These are phyloP conservation scores for Collichthys lucidus DNA, from an alignment of 2,113 vertebrate species.

Conservation along the genomic window DNA sequence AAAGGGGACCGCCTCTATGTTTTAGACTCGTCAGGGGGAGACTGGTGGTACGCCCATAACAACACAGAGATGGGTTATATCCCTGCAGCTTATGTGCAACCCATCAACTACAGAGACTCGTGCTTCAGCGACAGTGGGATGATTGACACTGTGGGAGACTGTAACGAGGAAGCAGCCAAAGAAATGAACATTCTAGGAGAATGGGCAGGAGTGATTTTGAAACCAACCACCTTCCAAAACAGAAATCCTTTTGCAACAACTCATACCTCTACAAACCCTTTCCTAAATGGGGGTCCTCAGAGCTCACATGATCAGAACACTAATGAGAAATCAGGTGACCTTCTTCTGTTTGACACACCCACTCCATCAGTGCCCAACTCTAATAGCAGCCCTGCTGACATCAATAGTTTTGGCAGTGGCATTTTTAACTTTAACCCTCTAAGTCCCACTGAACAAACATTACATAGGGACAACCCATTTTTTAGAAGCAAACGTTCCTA, in stretches of 20 bases:
- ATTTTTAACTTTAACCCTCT: constrained; percentile 82
- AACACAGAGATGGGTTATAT: constrained; percentile 98
- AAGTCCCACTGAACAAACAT: constrained; percentile 68
- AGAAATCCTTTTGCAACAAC: constrained; percentile 90
- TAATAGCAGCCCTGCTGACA: constrained; percentile 62
- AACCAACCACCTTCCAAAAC: constrained; percentile 77
- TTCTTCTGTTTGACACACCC: constrained; percentile 87
- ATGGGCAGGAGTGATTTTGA: constrained; percentile 81
- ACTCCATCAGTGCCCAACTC: constrained; percentile 72
- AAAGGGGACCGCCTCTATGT: constrained; percentile 96
- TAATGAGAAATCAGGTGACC: constrained; percentile 82
- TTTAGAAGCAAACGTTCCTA: constrained; percentile 96
- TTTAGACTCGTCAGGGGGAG: constrained; percentile 92
- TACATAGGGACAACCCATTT: constrained; percentile 91
- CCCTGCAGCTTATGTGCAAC: constrained; percentile 93
- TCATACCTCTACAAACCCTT: constrained; percentile 90
- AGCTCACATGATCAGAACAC: constrained; percentile 72
- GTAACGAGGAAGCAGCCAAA: constrained; percentile 87
- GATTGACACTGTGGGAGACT: constrained; percentile 90
- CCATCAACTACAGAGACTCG: constrained; percentile 88
- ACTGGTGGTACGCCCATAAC: constrained; percentile 99
- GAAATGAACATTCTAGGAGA: constrained; percentile 91
- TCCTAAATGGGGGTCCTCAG: constrained; percentile 85
- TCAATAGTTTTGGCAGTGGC: constrained; percentile 81
- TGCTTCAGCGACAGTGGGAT: constrained; percentile 93